Base-by-base conservation (phyloP, 2,113 vertebrate species). In the Gobius niger region DNA sequence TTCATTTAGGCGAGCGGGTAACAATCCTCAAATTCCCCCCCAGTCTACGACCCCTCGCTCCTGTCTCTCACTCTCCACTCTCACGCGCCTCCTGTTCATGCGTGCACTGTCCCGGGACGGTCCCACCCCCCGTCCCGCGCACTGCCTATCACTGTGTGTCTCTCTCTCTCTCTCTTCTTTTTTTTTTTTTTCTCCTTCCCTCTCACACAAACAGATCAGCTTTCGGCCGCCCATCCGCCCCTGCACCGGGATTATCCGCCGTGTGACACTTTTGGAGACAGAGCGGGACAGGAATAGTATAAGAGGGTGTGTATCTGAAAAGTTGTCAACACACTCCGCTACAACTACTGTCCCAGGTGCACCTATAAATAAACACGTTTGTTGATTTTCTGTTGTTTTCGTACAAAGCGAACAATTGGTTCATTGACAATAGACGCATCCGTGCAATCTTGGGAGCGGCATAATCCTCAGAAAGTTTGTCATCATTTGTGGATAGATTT, bases 151-250 rank as follows among this genome's bases (percentile, higher is more conserved):
- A 60, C 57, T 60, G 40, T 60, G 11, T 83, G 61, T 80, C 69
- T 72, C 60, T 77, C 73, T 57, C 73, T 76, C 16, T 53, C 50
- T 52, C 3, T 18, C 11, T 54, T 18, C 24, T 24, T 24, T 34
- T 34, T 34, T 4, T 34, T 34, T 4, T 34, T 34, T 3, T 3
- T 4, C 24, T 4, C 24, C 24, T 34, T 34, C 24, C 57, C 53
- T 60, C 67, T 77, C 82, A 67, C 78, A 77, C 83, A 83, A 90
- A 88, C 85, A 88, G 88, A 88, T 91, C 88, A 5, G 78, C 88
- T 90, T 89, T 90, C 90, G 89, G 82, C 85, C 85, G 86, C 88
- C 85, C 85, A 81, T 83, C 84, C 61, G 68, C 73, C 67, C 87
- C 24, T 44, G 41, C 81, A 67, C 66, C 15, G 0, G 81, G 86